Evolutionary conservation across 1,140 invertebrate species (phyloP).

Genomic region (Paraescarpia echinospica): DNA sequence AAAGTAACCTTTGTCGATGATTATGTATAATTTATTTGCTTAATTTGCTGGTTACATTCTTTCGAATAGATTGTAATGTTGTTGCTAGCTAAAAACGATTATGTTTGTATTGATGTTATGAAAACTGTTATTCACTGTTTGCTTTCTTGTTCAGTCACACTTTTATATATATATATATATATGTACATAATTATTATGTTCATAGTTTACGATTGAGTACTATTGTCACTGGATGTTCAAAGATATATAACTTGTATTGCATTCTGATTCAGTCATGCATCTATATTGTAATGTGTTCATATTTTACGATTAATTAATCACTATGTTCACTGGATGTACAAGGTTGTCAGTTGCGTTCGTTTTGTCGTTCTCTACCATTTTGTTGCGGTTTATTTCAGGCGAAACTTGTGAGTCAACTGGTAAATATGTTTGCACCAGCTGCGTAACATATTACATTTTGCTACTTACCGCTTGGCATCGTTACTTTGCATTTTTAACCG

Average conservation of each 20-base stretch:
- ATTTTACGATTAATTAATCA: not conserved
- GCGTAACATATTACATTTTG: not conserved
- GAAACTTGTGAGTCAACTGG: not conserved
- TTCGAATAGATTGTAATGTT: not conserved
- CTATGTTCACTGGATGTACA: not conserved
- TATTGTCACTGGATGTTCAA: no score
- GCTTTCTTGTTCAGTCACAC: not conserved
- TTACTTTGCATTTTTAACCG: not conserved
- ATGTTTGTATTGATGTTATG: not conserved
- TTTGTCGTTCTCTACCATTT: conserved; percentile 5
- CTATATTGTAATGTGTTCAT: not conserved
- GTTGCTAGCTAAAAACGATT: not conserved
- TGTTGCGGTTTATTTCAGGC: not conserved
- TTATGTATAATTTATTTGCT: not conserved
- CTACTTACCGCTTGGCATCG: not conserved
- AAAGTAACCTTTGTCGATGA: not conserved
- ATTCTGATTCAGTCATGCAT: not conserved
- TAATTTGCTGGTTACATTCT: not conserved
- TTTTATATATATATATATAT: no score
- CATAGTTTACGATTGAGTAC: no score
- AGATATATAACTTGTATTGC: no score
- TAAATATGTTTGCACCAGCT: conserved; percentile 5
- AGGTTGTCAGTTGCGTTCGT: not conserved
- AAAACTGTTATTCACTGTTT: not conserved
- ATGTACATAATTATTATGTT: no score